Base-by-base conservation (phyloP, 2,113 vertebrate genomes). In the Malurus alboscapulatus region DNA sequence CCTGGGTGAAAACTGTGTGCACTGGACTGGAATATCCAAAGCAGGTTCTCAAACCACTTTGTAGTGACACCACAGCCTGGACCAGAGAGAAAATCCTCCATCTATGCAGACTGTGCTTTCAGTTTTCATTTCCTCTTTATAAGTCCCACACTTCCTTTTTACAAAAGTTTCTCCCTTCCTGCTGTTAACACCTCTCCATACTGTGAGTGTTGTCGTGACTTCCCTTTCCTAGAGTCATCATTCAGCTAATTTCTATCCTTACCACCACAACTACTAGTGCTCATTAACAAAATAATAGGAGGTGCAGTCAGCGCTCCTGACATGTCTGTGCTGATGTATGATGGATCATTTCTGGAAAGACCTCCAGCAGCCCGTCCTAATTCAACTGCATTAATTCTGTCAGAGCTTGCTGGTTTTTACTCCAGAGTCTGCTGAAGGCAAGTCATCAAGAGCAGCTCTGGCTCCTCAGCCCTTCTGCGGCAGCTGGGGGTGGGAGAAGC, bases 231-330 rank as follows among this genome's bases (percentile, higher is more conserved):
- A 76, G 38, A 84, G 22, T 12, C 36, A 42, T 74, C 20, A 30
- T 51, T 45, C 61, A 75, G n/a, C 29, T 84, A 15, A 42, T 45
- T 85, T 47, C 29, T 59, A 66, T 50, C 55, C 50, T 89, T 65
- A 47, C 45, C 5, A 7, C 45, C 36, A 65, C 21, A 61, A 12
- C 21, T 76, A 15, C 1, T 7, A n/a, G 9, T 44, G 17, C 36
- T 92, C 34, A 48, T 92, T 90, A 75, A 95, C 27, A 62, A 89
- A 94, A 85, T 36, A 57, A 69, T 50, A 87, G 69, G 67, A 84
- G 80, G 83, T 66, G 34, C 36, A 75, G 71, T 32, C 61, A 78
- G n/a, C 0, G 0, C 12, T 55, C 25, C 34, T 57, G 50, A 77
- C 0, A 1, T 48, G 20, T 61, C 55, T 88, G 12, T 66, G 29